Percentiles rank a stretch among this genome's conserved stretches.
Conservation (phyloP, 2,797 vertebrate genomes). For the Microhierax caerulescens region DNA sequence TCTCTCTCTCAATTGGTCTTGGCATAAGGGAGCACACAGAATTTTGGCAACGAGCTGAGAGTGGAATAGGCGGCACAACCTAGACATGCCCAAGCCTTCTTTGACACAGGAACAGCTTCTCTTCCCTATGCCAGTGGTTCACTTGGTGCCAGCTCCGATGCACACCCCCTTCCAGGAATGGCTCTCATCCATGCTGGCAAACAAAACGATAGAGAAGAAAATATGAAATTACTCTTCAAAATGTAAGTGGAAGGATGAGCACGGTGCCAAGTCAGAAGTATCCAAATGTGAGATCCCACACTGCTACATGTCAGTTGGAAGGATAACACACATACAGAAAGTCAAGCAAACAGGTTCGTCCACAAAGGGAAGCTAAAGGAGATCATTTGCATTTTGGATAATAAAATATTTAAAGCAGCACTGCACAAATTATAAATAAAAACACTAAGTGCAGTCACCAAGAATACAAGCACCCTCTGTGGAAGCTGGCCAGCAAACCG, state of each 20-base stretch:
- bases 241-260: conserved; percentile 78
- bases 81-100: conserved; percentile 73
- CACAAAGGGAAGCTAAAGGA: conserved; percentile 36
- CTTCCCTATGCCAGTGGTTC: conserved; percentile 74
- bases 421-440: conserved; percentile 27
- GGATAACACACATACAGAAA: conserved; percentile 57
- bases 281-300: conserved; percentile 77
- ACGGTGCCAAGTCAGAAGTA: conserved; percentile 75
- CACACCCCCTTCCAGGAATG: conserved; percentile 81
- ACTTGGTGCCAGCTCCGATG: conserved; percentile 73
- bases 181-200: conserved; percentile 82
- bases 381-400: conserved; percentile 11
- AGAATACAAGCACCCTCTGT: not conserved
- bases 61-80: conserved; percentile 64
- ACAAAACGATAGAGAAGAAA: conserved; percentile 80
- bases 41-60: conserved; percentile 58
- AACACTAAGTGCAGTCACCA: conserved; percentile 7
- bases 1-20: conserved; percentile 62
- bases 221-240: conserved; percentile 83
- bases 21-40: conserved; percentile 65
- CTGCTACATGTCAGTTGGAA: conserved; percentile 78
- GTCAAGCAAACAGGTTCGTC: conserved; percentile 63
- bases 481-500: conserved; percentile 36
- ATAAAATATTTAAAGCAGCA: conserved; percentile 37
- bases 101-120: conserved; percentile 79